Base-by-base conservation (phyloP, 2,888 invertebrate genomes). In the Acutogordius australiensis region DNA sequence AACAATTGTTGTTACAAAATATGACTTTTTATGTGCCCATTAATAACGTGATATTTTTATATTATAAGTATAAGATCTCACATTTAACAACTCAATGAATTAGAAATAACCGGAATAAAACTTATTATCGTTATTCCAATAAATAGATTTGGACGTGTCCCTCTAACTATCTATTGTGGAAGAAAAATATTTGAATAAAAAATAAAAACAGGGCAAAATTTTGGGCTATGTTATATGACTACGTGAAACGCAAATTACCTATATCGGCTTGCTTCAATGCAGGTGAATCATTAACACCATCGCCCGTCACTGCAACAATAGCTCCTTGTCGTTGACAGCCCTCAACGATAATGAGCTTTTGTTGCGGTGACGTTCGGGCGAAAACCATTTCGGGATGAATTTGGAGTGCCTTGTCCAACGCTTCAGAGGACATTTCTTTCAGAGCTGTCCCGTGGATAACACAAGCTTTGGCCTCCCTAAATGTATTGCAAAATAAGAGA, bases 201-300 rank as follows among this genome's bases (percentile, higher is more conserved):
- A 37, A 37, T 37, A 37, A 8, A 37, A 37, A 37, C 8, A 37
- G 8, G 8, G 18, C 37, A 37, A 37, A 37, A 37, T 13, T 37
- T 13, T 18, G 18, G 18, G 18, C 8, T 37, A 37, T 18, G 18
- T 13, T 13, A 37, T 13, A 37, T 37, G 18, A 37, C 8, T 18
- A 37, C 18, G 8, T 13, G 18, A 37, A 37, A 37, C 8, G 18
- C 18, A 13, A 37, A 37, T 51, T n/a, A 45, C 74, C 76, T 63
- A 73, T 73, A 64, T 77, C 77, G 62, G 77, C 76, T 66, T 76
- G 76, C 68, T 77, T 77, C 61, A 76, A 70, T 60, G 76, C 76
- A 61, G 76, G 76, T 18, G 76, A 76, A 66, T 76, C 76, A 65
- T 76, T 76, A 64, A 76, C 76, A 67, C 76, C 76, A 67, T 76